Evolutionary conservation across 1,140 invertebrate species (phyloP), one percentile per base, ranked within the genome.

Genomic region (Brachionus manjavacas): DNA sequence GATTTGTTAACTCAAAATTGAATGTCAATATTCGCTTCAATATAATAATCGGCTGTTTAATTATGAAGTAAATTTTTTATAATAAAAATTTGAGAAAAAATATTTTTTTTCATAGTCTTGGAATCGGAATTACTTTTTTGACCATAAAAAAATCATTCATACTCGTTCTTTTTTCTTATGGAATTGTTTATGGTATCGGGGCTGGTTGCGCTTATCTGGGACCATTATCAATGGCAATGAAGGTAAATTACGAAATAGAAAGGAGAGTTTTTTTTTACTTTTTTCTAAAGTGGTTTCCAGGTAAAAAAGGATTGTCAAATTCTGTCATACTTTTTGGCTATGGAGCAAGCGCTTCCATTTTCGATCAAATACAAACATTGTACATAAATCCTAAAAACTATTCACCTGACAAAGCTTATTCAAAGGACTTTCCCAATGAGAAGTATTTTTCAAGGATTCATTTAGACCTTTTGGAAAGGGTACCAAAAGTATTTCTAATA

Each of bases 371-470:
- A 39, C 89, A 91, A 85, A 90, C 89, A 6, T 85, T 86, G 6
- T 90, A 86, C 78, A 86, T 91, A 4, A 91, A 91, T 86, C 90
- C 90, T 16, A 52, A 88, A 8, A 91, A 91, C 85, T 79, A 87
- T 46, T 68, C 85, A 39, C 85, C 89, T 6, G 86, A 86, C 70
- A 72, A 84, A 35, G 35, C 81, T 3, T 84, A 70, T 84, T 84
- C 81, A 11, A 16, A 20, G 16, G 35, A 84, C 16, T 84, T 41
- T 84, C 81, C 81, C 8, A 46, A 41, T 74, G 81, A 84, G 25
- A 84, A 84, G 84, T 90, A 89, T 86, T 90, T 90, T 83, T 85
- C 72, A 11, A 60, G 25, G 3, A n/a, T 85, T 39, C 86, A 87
- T 78, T 23, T 41, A 35, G 86, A 87, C 55, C 60, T 87, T 3